Conservation (phyloP, 1,140 invertebrate genomes). For the Melanaphis sacchari region DNA sequence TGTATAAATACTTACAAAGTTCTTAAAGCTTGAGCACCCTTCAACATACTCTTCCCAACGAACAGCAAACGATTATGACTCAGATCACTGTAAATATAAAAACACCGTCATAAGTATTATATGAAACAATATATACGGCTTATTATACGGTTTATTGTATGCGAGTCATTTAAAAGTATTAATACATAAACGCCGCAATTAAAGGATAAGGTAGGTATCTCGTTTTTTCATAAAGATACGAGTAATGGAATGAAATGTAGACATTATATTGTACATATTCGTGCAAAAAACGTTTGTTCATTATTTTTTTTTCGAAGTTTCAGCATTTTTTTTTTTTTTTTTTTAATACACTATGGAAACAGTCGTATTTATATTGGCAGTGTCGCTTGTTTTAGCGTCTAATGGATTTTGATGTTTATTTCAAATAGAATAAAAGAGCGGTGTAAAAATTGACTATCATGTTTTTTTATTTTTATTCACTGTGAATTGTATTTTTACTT, state of each 20-base stretch:
- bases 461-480: slow-evolving; percentile 26
- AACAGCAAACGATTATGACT: slow-evolving; percentile 91
- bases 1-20: slow-evolving; percentile 73
- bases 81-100: slow-evolving; percentile 78
- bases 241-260: neutral
- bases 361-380: neutral
- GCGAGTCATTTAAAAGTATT: neutral
- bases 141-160: neutral
- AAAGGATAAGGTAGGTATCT: neutral
- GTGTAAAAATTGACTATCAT: slow-evolving; percentile 43
- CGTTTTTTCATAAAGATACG: neutral
- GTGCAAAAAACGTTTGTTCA: neutral
- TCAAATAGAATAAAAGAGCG: neutral
- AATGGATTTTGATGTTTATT: slow-evolving; percentile 40
- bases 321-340: neutral
- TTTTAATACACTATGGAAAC: neutral
- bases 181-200: neutral
- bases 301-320: neutral
- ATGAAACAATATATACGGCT: neutral
- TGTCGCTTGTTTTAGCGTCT: neutral
- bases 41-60: slow-evolving; percentile 85
- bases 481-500: slow-evolving; percentile 24
- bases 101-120: neutral
- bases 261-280: neutral
- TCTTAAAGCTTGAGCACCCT: slow-evolving; percentile 80